phyloP scores from a whole-genome alignment of 2,797 vertebrate species.

The Tarsius wallacei region DNA sequence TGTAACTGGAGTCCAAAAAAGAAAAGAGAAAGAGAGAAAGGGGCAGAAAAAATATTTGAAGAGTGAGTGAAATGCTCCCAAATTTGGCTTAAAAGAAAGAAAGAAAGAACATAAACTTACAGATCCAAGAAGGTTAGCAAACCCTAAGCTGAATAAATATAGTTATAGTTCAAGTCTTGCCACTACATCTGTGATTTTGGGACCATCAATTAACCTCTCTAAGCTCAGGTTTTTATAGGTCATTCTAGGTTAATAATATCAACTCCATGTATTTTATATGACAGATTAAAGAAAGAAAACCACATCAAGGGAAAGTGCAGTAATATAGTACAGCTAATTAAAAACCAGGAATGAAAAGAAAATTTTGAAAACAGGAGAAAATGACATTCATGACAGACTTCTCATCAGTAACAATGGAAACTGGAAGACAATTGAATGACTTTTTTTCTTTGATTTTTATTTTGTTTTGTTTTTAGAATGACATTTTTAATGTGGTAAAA shows the following conservation, averaged over 20 bases:
- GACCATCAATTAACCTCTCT: neutral
- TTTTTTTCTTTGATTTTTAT: too few relatives aligned
- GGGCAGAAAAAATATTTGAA: neutral
- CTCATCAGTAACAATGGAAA: neutral
- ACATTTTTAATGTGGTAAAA: neutral
- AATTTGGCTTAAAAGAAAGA: neutral
- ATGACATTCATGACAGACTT: neutral
- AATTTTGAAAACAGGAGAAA: neutral
- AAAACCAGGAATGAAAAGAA: neutral
- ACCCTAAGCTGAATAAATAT: neutral
- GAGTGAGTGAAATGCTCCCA: neutral
- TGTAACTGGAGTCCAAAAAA: neutral
- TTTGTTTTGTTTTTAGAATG: neutral
- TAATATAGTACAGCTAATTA: neutral
- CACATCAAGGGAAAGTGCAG: neutral
- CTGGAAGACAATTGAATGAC: neutral
- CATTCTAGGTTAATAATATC: neutral
- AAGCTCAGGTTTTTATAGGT: neutral
- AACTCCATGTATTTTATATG: neutral
- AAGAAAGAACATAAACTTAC: neutral
- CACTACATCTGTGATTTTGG: neutral
- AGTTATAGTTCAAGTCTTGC: neutral
- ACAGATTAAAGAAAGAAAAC: neutral
- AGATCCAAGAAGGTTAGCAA: neutral
- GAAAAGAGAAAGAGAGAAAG: neutral